Base-by-base conservation (phyloP, 2,888 invertebrate species). In the Eurytoma californica region DNA sequence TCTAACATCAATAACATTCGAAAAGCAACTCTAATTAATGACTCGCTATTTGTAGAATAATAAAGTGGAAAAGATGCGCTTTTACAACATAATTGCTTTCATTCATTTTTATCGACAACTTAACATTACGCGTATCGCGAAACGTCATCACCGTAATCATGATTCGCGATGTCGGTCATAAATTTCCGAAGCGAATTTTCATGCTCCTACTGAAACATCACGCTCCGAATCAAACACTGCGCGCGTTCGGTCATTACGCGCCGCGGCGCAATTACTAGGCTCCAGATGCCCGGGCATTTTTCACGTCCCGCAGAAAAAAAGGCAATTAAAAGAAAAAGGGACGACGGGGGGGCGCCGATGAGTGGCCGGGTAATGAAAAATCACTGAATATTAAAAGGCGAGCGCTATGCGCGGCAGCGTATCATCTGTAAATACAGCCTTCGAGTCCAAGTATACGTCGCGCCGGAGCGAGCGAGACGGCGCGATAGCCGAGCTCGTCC, bases 341-440 rank as follows among this genome's bases (percentile, higher is more conserved):
- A 20, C 18, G 13, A n/a, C n/a, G n/a, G n/a, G 20, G 18, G 49
- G 20, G 49, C 20, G 18, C 7, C 24, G 51, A 67, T n/a, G 20
- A 14, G 39, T 39, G 39, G 39, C 12, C 28, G 28, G 28, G 9
- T 53, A 67, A 53, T 28, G 53, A 65, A 49, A 65, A 51, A 66
- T 66, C 51, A 51, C 49, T 51, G 51, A 66, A 66, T 66, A 51
- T 51, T 66, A 66, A 20, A 66, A 66, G 18, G 12, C n/a, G 28
- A 49, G 39, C 9, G 39, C 53, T 53, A 53, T 53, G 14, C 53
- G 53, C n/a, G 53, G 53, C 53, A 14, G 53, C 14, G 53, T 53
- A 53, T n/a, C n/a, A n/a, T 65, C 63, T 16, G 39, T 63, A 39
- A 63, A 63, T 24, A 39, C 63, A 63, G 63, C 3, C n/a, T 63